phyloP scores from a whole-genome alignment of 2,797 vertebrate genomes.

The Acropternis orthonyx region DNA sequence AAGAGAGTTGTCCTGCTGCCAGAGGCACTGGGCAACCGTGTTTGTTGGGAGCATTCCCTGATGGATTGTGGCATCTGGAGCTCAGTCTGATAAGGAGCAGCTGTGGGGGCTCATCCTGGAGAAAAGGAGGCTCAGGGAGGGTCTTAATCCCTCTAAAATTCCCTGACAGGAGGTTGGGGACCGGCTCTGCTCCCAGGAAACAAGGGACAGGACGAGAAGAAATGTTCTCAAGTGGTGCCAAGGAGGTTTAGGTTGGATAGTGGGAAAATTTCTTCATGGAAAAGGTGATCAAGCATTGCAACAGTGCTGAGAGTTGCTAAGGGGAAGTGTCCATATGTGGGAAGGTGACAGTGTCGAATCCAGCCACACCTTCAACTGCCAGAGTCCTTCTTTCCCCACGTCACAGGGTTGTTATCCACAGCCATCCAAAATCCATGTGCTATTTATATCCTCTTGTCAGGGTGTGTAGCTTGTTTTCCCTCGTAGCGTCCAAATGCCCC shows the following conservation, averaged over 20 bases:
- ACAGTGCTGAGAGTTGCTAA: neutral
- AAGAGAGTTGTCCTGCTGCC: neutral
- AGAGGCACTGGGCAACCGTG: accelerated
- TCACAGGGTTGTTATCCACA: neutral
- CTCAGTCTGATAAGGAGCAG: neutral
- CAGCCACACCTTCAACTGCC: neutral
- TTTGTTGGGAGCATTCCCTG: neutral
- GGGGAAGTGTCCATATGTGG: neutral
- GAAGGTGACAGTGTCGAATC: neutral
- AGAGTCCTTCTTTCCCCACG: neutral
- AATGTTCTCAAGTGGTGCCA: neutral
- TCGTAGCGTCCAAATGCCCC: accelerated
- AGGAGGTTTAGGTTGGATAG: neutral
- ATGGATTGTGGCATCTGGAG: neutral
- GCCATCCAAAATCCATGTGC: neutral
- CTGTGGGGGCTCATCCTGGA: neutral
- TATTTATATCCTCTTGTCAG: neutral
- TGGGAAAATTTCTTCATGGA: neutral
- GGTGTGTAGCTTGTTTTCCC: accelerated
- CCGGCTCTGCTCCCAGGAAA: neutral
- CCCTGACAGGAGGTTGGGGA: neutral
- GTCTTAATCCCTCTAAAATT: neutral
- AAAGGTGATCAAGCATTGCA: neutral
- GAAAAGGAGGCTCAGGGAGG: neutral
- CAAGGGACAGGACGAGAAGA: neutral